Evolutionary conservation across 2,797 vertebrate genomes (phyloP).

Genomic region (Parauchenoglanis ngamensis): DNA sequence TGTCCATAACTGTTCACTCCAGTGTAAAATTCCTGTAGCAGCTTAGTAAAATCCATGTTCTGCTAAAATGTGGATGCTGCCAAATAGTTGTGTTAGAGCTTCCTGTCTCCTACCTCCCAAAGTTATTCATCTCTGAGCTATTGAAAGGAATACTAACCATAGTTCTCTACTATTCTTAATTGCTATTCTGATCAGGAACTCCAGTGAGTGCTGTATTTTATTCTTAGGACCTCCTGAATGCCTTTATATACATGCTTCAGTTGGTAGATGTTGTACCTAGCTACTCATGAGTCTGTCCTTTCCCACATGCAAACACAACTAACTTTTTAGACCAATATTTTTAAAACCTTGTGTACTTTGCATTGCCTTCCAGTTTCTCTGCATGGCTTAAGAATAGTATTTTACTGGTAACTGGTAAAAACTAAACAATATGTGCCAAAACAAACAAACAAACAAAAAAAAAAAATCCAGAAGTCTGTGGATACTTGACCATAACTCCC

Average conservation of each 20-base stretch:
- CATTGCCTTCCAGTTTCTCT: background rate
- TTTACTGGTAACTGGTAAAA: background rate
- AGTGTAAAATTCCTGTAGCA: background rate
- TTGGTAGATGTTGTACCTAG: background rate
- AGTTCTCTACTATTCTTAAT: constrained; percentile 35
- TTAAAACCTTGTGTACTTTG: background rate
- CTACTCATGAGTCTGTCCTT: background rate
- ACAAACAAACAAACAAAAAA: background rate
- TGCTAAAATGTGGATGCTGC: background rate
- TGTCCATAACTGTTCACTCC: background rate
- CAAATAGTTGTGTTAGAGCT: constrained; percentile 9
- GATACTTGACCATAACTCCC: background rate
- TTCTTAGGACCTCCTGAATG: constrained; percentile 22
- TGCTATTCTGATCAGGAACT: constrained; percentile 36
- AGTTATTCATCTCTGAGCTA: background rate
- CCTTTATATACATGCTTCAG: constrained; percentile 24
- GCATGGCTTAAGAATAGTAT: background rate
- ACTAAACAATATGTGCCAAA: background rate
- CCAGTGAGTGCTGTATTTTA: constrained; percentile 13
- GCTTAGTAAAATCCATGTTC: background rate
- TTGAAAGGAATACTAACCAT: constrained; percentile 20
- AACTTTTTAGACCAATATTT: constrained; percentile 1
- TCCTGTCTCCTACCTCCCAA: background rate
- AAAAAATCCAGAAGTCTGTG: background rate
- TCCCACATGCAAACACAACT: background rate